Evolutionary conservation across 2,888 invertebrate genomes (phyloP), one percentile per base, ranked within the genome.

Genomic region (Hirtodrosophila trivittata): DNA sequence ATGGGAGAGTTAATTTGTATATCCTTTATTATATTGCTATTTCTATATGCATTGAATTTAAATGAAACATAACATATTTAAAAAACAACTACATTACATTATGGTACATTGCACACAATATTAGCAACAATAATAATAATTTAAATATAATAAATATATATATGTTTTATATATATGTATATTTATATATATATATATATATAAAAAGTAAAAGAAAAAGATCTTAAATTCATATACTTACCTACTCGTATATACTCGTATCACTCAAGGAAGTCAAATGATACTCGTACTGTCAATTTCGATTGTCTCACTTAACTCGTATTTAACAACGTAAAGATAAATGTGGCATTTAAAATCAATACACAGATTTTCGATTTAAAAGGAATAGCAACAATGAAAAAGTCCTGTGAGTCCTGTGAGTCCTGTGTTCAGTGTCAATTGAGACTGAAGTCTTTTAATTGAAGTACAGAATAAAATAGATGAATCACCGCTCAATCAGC

Each of bases 341-440:
- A 30, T 30, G 30, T 43, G 43, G 28, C 28, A 28, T 14, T 28
- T 28, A 9, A 43, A 43, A 5, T 43, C 14, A 26, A 25, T 26
- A 43, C n/a, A 32, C 52, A 32, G 49, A 21, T 3, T 55, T 69
- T 51, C 49, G 32, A 41, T 56, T 39, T 12, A 37, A 21, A 39
- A 35, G 41, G 41, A 41, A 50, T 33, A 39, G 18, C 18, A 21
- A 12, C 9, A 43, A 45, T 66, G 54, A 70, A 52, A 70, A 71
- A 71, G 71, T 71, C 71, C 70, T 71, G 70, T 71, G 70, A 71
- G 71, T 71, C 71, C 70, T 71, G 71, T 71, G 71, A 71, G 66
- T 71, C 47, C 43, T 55, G 66, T 66, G 71, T 70, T 54, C 37
- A 52, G 38, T 51, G 54, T 60, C 47, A 43, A 63, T 26, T 30